A percentile compares a stretch with the other conserved stretches of the same genome.
Evolutionary conservation across 2,797 vertebrate genomes (phyloP).

Genomic region (Mionectes olivaceus): DNA sequence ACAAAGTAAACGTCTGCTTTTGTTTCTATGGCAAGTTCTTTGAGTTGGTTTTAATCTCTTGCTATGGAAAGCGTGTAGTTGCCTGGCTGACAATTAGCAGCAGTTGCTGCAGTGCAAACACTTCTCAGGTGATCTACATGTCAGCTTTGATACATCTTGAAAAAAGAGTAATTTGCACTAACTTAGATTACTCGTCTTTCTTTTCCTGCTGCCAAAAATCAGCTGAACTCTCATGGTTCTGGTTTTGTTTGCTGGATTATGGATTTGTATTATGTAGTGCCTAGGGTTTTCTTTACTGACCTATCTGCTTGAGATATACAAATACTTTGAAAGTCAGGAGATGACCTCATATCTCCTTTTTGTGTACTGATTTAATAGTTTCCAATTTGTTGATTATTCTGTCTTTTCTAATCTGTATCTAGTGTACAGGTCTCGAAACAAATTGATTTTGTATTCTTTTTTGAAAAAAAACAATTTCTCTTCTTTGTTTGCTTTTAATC

Average conservation of each 20-base stretch:
- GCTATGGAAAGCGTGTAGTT: not conserved
- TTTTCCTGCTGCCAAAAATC: not conserved
- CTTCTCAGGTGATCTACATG: not conserved
- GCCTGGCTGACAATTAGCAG: not conserved
- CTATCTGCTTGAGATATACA: not conserved
- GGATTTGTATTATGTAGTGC: not conserved
- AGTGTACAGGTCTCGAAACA: not conserved
- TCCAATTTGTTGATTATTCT: not conserved
- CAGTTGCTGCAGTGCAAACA: not conserved
- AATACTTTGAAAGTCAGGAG: not conserved
- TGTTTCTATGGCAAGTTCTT: not conserved
- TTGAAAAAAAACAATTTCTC: not conserved
- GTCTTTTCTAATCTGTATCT: not conserved
- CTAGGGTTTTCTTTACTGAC: not conserved
- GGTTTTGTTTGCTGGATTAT: not conserved
- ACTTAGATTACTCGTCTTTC: not conserved
- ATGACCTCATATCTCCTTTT: not conserved
- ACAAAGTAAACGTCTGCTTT: not conserved
- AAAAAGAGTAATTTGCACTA: not conserved
- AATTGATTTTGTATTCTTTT: not conserved
- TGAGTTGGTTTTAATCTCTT: not conserved
- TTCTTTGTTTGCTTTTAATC: not conserved
- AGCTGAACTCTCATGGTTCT: not conserved
- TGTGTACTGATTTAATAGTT: not conserved
- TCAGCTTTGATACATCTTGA: not conserved